Evolutionary conservation across 2,888 invertebrate genomes (phyloP), one percentile per base, ranked within the genome.

Genomic region (Agonopterix alstromeriana): DNA sequence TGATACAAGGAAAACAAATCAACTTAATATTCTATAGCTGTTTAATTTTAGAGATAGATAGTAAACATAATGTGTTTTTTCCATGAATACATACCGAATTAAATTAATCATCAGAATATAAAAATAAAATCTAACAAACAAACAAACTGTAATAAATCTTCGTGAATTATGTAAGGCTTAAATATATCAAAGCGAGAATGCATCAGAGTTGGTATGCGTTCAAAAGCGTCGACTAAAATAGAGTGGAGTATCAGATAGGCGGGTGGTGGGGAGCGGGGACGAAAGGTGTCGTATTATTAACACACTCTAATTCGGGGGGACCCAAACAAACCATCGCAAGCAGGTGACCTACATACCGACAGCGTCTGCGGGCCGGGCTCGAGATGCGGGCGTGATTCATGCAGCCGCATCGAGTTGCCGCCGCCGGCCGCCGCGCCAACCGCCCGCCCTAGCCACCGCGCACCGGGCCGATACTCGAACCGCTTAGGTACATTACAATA

Each of bases 251-350:
- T 43, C 42, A 64, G 61, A 61, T 61, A 9, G 49, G 56, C 47
- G 58, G 63, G 56, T 55, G 49, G 56, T 60, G 68, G 65, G 69
- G 65, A 62, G 70, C 61, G 62, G 63, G 67, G 74, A 72, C 74
- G 75, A 82, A 82, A 83, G 82, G 82, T 83, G 77, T 73, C 76
- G 73, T 83, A 86, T 80, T 82, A 84, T 81, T 83, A 82, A 76
- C 81, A 73, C 75, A 74, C 76, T 80, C 81, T 85, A 86, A 85
- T 82, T 84, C 75, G 74, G 77, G 77, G 63, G 82, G 82, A 84
- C 84, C 87, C 86, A 87, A 87, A 87, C 87, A 87, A 85, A 87
- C 82, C 84, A 85, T 84, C 74, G 75, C 73, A 74, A 82, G 73
- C 80, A 75, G 74, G 75, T 81, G 86, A 83, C 85, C 86, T 80